Evolutionary conservation across 2,797 vertebrate genomes (phyloP).

Genomic region (Rhinella marina): DNA sequence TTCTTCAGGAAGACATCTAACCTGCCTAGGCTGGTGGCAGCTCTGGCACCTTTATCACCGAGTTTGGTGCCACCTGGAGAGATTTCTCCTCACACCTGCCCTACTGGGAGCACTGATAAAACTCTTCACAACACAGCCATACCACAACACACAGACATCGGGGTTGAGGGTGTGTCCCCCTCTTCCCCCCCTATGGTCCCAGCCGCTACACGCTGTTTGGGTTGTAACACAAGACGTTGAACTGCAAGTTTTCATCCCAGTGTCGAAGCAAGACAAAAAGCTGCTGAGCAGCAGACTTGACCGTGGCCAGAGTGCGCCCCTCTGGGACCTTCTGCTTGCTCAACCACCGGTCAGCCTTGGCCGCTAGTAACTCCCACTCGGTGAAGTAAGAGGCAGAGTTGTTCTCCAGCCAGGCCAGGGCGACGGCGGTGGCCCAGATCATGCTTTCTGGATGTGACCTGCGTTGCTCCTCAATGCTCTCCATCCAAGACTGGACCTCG

Average conservation of each 20-base stretch:
- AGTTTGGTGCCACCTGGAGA: background rate
- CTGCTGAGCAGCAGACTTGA: constrained; percentile 91
- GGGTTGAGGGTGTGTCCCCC: constrained; percentile 57
- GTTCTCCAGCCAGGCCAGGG: constrained; percentile 96
- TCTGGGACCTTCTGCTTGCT: constrained; percentile 84
- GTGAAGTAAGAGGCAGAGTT: constrained; percentile 91
- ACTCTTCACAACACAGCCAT: constrained; percentile 32
- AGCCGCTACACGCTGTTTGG: constrained; percentile 82
- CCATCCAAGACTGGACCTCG: constrained; percentile 27
- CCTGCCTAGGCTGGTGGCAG: background rate
- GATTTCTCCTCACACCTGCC: background rate
- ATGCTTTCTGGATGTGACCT: constrained; percentile 77
- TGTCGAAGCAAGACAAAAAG: constrained; percentile 95
- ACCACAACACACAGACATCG: constrained; percentile 71
- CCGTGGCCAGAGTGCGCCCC: constrained; percentile 76
- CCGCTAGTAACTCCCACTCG: constrained; percentile 95
- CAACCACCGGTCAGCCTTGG: constrained; percentile 93
- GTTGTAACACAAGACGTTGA: constrained; percentile 96
- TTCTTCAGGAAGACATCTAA: background rate
- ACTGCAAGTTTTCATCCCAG: constrained; percentile 96
- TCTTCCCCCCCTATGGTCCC: rapidly evolving
- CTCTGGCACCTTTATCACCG: background rate
- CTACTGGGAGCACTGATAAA: constrained; percentile 8
- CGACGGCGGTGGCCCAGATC: constrained; percentile 93
- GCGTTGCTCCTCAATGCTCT: constrained; percentile 55